These are phyloP conservation scores for Morone saxatilis DNA, from an alignment of 2,113 vertebrate genomes.

Conservation along the genomic window DNA sequence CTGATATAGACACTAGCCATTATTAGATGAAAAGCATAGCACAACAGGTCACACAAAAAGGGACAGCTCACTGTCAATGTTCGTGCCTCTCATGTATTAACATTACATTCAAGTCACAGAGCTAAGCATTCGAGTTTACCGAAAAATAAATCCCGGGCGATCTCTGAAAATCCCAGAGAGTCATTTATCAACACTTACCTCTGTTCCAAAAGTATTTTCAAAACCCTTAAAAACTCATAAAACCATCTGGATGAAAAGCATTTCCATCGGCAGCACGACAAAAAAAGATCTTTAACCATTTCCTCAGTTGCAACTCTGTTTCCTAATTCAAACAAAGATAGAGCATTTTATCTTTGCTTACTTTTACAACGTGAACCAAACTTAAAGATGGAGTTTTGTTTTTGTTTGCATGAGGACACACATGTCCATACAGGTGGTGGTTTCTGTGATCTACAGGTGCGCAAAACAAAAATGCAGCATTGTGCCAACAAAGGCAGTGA, in stretches of 20 bases:
- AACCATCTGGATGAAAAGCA: background rate
- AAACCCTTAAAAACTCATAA: background rate
- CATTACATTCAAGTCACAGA: background rate
- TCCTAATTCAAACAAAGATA: background rate
- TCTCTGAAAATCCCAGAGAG: background rate
- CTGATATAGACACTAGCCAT: conserved; percentile 57
- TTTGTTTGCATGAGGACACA: background rate
- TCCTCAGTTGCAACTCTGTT: background rate
- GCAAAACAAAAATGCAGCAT: background rate
- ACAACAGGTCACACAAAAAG: conserved; percentile 38
- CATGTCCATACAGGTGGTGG: background rate
- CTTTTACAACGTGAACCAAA: background rate
- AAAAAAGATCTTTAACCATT: background rate
- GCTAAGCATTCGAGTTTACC: background rate
- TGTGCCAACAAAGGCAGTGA: background rate
- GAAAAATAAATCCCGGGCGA: background rate
- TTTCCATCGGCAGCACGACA: background rate
- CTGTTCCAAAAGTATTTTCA: background rate
- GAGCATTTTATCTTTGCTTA: background rate
- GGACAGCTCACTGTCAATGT: conserved; percentile 21
- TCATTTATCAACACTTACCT: background rate
- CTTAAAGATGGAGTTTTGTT: background rate
- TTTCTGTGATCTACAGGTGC: background rate
- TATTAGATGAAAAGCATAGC: conserved; percentile 67
- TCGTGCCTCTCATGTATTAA: background rate